Percentiles rank a stretch among this genome's conserved stretches.
phyloP scores from a whole-genome alignment of 2,113 vertebrate genomes.

The Dromiciops gliroides region DNA sequence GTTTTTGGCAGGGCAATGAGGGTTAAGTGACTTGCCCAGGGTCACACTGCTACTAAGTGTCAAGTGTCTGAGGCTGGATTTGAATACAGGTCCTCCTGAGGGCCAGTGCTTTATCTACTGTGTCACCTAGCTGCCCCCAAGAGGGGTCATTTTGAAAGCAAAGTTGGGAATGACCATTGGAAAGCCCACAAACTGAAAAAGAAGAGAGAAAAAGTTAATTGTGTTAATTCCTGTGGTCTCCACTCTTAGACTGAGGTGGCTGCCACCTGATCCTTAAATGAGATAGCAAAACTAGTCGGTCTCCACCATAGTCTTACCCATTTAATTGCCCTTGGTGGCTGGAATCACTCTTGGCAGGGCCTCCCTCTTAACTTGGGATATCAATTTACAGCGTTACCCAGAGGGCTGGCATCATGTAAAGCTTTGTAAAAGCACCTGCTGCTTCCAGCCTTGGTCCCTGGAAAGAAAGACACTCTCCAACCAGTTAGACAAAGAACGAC shows the following conservation, averaged over 20 bases:
- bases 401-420: not conserved
- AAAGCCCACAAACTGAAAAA: not conserved
- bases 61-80: too few relatives aligned
- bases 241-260: not conserved
- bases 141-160: not conserved
- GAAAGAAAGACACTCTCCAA: not conserved
- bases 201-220: not conserved
- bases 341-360: not conserved
- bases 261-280: not conserved
- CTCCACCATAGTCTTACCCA: not conserved
- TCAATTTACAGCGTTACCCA: not conserved
- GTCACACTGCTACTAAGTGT: too few relatives aligned
- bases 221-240: not conserved
- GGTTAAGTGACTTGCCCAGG: too few relatives aligned
- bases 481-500: not conserved
- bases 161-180: not conserved
- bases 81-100: too few relatives aligned
- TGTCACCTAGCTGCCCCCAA: too few relatives aligned
- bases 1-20: too few relatives aligned
- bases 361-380: not conserved
- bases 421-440: not conserved
- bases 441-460: not conserved
- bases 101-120: too few relatives aligned
- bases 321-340: not conserved
- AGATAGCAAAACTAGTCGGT: not conserved